These are phyloP conservation scores for Pardalotus punctatus DNA, from an alignment of 2,113 vertebrate species.

Conservation along the genomic window DNA sequence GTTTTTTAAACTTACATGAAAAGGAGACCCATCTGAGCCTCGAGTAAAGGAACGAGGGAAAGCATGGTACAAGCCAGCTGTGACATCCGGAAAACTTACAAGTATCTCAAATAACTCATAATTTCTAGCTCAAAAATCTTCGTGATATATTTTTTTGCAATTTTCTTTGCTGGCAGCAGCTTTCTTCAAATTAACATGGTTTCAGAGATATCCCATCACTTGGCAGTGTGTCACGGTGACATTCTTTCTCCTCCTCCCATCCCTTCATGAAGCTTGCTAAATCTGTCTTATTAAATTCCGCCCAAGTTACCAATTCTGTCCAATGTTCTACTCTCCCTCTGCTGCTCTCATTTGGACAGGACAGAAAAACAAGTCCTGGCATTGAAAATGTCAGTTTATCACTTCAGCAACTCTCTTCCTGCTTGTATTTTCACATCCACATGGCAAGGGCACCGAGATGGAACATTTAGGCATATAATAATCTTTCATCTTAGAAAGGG, in stretches of 20 bases:
- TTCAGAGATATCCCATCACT: not conserved
- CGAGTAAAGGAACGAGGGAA: not conserved
- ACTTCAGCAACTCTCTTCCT: not conserved
- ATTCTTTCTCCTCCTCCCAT: not conserved
- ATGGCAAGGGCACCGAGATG: not conserved
- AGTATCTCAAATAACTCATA: not conserved
- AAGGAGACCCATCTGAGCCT: not conserved
- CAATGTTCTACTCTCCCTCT: not conserved
- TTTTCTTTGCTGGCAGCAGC: not conserved
- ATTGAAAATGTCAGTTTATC: not conserved
- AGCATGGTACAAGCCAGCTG: not conserved
- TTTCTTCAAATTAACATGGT: not conserved
- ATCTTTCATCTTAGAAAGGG: not conserved
- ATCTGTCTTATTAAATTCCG: not conserved
- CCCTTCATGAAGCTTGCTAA: not conserved
- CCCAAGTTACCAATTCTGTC: not conserved
- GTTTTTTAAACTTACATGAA: constrained; percentile 46
- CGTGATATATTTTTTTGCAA: not conserved
- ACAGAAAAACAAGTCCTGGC: not conserved
- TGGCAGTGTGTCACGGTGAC: not conserved
- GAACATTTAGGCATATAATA: not conserved
- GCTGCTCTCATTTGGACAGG: not conserved
- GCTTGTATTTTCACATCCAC: not conserved
- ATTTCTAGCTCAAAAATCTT: not conserved
- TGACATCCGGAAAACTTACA: constrained; percentile 49